Percentiles rank a stretch among this genome's conserved stretches.
These are phyloP conservation scores for Holothuria scabra DNA, from an alignment of 53 echinoderm and acorn worm species.

Conservation along the genomic window DNA sequence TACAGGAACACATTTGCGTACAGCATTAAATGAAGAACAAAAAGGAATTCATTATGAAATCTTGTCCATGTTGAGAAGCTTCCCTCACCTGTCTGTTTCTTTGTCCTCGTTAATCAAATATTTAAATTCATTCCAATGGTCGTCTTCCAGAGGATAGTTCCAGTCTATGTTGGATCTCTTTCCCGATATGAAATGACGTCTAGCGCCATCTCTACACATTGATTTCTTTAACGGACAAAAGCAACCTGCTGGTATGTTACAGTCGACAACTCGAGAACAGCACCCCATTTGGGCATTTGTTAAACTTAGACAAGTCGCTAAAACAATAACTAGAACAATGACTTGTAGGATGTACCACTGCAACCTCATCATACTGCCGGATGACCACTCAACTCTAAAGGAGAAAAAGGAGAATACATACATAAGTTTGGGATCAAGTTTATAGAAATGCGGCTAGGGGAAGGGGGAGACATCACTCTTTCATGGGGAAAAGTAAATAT, in stretches of 20 bases:
- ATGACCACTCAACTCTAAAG: conserved; percentile 8
- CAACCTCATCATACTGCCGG: conserved; percentile 32
- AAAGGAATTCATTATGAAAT: too few species aligned
- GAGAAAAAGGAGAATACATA: neutral
- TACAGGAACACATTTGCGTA: too few species aligned
- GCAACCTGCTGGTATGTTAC: conserved; percentile 8
- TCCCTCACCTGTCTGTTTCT: conserved; percentile 30
- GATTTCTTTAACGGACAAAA: conserved; percentile 27
- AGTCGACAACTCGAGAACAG: conserved; percentile 10
- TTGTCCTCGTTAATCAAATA: conserved; percentile 9
- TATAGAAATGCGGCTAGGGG: too few species aligned
- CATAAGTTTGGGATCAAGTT: too few species aligned
- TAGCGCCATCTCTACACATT: conserved; percentile 14
- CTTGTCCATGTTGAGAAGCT: too few species aligned
- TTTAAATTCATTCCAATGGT: conserved; percentile 28
- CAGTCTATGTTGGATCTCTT: conserved; percentile 17
- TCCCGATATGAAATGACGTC: conserved; percentile 32
- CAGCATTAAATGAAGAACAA: too few species aligned
- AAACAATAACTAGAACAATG: conserved; percentile 12
- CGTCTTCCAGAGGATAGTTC: neutral
- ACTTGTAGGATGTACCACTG: conserved; percentile 38
- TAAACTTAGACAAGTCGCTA: conserved; percentile 42
- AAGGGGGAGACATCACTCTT: too few species aligned
- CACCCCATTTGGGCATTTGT: conserved; percentile 30
- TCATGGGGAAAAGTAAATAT: too few species aligned